A percentile compares a stretch with the other conserved stretches of the same genome.
Evolutionary conservation across 2,113 vertebrate species (phyloP).

Genomic region (Periophthalmodon schlosseri): DNA sequence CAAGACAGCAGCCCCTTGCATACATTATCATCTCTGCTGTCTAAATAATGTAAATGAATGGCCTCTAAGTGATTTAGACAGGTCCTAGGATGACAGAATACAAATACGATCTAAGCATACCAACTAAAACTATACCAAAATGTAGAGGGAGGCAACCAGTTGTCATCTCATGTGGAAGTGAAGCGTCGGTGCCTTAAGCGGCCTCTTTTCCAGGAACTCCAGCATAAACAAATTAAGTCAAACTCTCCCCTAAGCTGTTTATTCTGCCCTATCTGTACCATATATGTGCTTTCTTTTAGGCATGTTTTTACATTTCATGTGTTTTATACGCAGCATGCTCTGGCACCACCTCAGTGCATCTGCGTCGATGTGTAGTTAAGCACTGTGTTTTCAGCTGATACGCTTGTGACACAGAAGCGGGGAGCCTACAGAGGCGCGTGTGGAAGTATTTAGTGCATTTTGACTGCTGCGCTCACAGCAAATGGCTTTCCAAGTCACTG

Average conservation of each 20-base stretch:
- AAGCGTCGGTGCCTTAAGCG: constrained; percentile 43
- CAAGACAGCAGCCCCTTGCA: background rate
- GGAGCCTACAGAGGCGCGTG: background rate
- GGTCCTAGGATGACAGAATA: background rate
- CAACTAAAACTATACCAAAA: constrained; percentile 3
- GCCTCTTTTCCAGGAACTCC: constrained; percentile 61
- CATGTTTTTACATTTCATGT: constrained; percentile 17
- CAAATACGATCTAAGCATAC: background rate
- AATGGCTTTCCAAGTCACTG: constrained; percentile 35
- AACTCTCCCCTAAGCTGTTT: constrained; percentile 54
- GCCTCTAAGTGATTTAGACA: background rate
- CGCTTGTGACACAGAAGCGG: constrained; percentile 21
- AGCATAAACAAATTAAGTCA: constrained; percentile 66
- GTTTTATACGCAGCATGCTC: constrained; percentile 10
- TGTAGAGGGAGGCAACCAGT: constrained; percentile 8
- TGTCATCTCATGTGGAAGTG: constrained; percentile 50
- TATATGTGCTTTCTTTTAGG: constrained; percentile 22
- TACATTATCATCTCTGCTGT: constrained; percentile 6
- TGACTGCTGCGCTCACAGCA: constrained; percentile 47
- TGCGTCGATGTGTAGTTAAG: constrained; percentile 11
- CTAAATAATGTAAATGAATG: background rate
- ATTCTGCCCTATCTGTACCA: constrained; percentile 24
- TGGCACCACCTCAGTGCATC: constrained; percentile 1
- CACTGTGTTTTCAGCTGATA: constrained; percentile 1
- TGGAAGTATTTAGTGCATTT: constrained; percentile 33